Evolutionary conservation across 2,888 invertebrate species (phyloP), one percentile per base, ranked within the genome.

Genomic region (Monochamus alternatus): DNA sequence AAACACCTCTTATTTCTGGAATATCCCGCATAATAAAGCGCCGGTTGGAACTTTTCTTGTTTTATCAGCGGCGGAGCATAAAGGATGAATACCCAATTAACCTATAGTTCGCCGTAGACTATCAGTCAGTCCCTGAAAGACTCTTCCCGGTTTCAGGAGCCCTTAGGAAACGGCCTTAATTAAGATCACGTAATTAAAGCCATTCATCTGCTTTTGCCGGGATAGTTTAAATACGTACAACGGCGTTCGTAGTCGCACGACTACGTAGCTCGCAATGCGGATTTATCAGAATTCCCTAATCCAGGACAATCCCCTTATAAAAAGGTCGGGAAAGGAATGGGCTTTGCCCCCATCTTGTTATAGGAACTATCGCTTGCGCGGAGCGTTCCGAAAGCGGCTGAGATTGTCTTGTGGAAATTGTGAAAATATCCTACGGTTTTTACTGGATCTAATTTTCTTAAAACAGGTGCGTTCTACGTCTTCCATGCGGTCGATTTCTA

Each of bases 81-180:
- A 55, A 55, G n/a, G 55, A 55, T 55, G 55, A 55, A 55, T 55
- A 55, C 55, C 55, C 55, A 55, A 55, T 55, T 55, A 55, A 55
- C 55, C 55, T 55, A 55, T 55, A 55, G 55, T 55, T 55, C 55
- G 55, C 55, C 55, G 55, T 55, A 22, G 22, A 55, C 55, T 55
- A 55, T 55, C 55, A n/a, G 55, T 55, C n/a, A 55, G 55, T 14
- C 7, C 55, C 14, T 55, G 14, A 55, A 12, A 55, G 55, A 22
- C 55, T 55, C 14, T n/a, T 22, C 55, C 22, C 7, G 14, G n/a
- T 55, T 55, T 22, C 14, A 22, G 55, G 55, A 14, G 55, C 55
- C 14, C 55, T 55, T 55, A 55, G 14, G n/a, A 14, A 55, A 14
- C 14, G 55, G 55, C n/a, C n/a, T 55, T 55, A 55, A 55, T 55